These are phyloP conservation scores for Palythoa grandiflora DNA, from an alignment of 92 coral and sea anemone species.

Conservation along the genomic window DNA sequence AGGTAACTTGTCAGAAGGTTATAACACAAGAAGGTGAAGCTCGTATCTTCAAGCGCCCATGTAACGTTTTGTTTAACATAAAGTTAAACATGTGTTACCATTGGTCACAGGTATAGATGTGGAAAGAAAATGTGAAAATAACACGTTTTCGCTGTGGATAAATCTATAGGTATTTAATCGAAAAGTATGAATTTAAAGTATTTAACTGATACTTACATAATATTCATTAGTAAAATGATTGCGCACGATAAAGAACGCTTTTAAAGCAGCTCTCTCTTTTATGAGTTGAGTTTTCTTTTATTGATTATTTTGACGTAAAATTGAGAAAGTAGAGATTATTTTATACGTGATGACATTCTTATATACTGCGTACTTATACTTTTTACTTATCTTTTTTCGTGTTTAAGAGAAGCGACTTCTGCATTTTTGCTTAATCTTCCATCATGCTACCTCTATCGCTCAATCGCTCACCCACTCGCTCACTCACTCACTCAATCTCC, in stretches of 20 bases:
- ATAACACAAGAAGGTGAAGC: too few relatives aligned
- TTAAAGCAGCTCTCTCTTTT: neutral
- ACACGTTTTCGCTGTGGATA: too few relatives aligned
- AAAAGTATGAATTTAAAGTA: too few relatives aligned
- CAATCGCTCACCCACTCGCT: constrained; percentile 19
- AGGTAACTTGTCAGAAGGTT: too few relatives aligned
- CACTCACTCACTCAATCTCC: constrained; percentile 14
- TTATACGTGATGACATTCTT: constrained; percentile 32
- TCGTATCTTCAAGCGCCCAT: too few relatives aligned
- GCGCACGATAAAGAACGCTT: neutral
- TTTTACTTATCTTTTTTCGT: neutral
- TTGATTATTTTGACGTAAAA: neutral
- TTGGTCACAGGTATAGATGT: too few relatives aligned
- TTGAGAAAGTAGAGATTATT: neutral
- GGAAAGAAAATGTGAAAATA: too few relatives aligned
- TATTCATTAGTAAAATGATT: too few relatives aligned
- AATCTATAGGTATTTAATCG: too few relatives aligned
- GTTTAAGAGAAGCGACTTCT: neutral
- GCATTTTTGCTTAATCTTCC: neutral
- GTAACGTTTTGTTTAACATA: too few relatives aligned
- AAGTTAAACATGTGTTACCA: too few relatives aligned
- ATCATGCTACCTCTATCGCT: neutral
- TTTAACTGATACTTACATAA: too few relatives aligned
- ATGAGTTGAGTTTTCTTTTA: neutral
- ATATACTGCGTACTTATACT: neutral